A percentile compares a stretch with the other conserved stretches of the same genome.
Conservation (phyloP, 2,797 vertebrate genomes). For the Dicrostonyx torquatus region DNA sequence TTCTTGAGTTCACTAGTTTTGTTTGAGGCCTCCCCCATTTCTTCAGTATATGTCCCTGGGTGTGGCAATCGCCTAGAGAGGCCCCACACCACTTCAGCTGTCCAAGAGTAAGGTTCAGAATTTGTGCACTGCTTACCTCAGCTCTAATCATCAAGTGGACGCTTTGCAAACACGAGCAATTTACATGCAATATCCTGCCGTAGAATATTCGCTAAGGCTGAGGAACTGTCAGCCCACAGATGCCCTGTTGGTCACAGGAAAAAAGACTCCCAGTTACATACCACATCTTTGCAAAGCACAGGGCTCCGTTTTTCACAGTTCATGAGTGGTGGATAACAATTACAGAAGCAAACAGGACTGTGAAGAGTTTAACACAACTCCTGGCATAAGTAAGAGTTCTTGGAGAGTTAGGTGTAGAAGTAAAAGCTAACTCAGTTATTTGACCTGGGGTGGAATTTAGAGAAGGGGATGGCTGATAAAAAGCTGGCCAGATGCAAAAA, state of each 20-base stretch:
- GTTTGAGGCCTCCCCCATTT: not conserved
- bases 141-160: not conserved
- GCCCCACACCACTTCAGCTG: not conserved
- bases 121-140: slow-evolving; percentile 7
- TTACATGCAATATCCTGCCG: not conserved
- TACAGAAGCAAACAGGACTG: not conserved
- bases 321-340: not conserved
- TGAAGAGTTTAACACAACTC: not conserved
- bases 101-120: not conserved
- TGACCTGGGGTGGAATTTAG: not conserved
- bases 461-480: slow-evolving; percentile 42
- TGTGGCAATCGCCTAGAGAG: not conserved
- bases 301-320: not conserved
- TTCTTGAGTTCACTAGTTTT: not conserved
- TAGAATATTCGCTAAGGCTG: not conserved
- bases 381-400: not conserved
- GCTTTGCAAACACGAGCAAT: not conserved
- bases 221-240: not conserved
- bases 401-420: not conserved
- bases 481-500: slow-evolving; percentile 60
- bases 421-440: slow-evolving; percentile 15
- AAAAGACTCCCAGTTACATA: not conserved
- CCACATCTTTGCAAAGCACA: slow-evolving; percentile 4
- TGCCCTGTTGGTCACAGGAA: not conserved
- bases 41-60: not conserved